These are phyloP conservation scores for Erebia aethiops DNA, from an alignment of 2,888 invertebrate genomes.

Conservation along the genomic window DNA sequence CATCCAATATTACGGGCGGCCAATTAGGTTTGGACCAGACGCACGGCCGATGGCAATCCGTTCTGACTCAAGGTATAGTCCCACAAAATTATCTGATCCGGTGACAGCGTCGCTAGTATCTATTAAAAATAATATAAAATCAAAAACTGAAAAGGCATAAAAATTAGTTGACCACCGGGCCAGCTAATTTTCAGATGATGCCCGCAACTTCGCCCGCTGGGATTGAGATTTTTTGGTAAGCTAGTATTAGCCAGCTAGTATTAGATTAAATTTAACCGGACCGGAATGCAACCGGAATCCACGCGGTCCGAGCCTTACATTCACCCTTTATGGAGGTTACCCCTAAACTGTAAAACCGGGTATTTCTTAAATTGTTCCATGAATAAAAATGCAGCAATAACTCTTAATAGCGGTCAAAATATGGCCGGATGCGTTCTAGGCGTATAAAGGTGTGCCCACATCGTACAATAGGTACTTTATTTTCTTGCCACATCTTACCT, in stretches of 20 bases:
- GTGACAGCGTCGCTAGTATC: too few species aligned
- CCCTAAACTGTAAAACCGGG: constrained; percentile 46
- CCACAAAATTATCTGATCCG: too few species aligned
- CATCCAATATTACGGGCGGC: constrained; percentile 44
- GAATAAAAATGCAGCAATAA: constrained; percentile 79
- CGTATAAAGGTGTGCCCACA: constrained; percentile 45
- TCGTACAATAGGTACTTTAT: constrained; percentile 19
- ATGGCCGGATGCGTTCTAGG: constrained; percentile 69
- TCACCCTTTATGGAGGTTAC: constrained; percentile 39
- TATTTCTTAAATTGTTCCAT: constrained; percentile 75
- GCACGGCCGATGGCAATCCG: not conserved
- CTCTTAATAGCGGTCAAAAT: constrained; percentile 73
- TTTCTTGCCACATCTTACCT: not conserved
- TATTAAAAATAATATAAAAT: too few species aligned
- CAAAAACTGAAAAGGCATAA: too few species aligned
- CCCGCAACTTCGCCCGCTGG: too few species aligned
- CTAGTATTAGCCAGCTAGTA: too few species aligned
- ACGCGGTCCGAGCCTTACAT: not conserved
- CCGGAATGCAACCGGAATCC: not conserved
- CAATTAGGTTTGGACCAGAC: constrained; percentile 29
- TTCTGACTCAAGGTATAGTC: not conserved
- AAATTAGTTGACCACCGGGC: too few species aligned
- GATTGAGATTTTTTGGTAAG: too few species aligned
- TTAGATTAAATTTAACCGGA: not conserved
- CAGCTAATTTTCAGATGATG: too few species aligned